phyloP scores from a whole-genome alignment of 2,113 vertebrate genomes.

The Camelus dromedarius region DNA sequence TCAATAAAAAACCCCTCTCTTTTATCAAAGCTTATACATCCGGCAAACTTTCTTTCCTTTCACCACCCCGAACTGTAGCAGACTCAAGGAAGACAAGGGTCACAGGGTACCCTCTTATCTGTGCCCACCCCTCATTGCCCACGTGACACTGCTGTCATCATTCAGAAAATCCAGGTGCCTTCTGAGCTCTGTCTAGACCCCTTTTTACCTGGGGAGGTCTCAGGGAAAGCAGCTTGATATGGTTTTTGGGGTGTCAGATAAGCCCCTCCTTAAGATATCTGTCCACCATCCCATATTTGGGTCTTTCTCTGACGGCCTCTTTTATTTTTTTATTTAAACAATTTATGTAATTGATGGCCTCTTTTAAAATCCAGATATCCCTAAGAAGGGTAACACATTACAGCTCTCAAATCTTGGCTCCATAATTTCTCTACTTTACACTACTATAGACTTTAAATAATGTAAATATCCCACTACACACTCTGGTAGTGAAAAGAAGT shows the following conservation, averaged over 20 bases:
- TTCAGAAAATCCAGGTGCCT: accelerated
- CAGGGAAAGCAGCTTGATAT: neutral
- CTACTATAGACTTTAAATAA: neutral
- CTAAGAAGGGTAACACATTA: neutral
- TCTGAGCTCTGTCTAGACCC: neutral
- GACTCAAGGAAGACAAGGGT: neutral
- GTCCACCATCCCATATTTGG: neutral
- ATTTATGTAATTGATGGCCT: neutral
- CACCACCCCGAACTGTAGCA: neutral
- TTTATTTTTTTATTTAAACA: neutral
- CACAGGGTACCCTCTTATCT: neutral
- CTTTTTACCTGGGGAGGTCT: neutral
- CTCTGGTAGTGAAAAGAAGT: neutral
- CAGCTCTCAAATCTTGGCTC: accelerated
- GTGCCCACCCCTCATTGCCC: neutral
- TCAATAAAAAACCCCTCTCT: too few species aligned
- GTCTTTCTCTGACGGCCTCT: neutral
- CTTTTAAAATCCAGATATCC: neutral
- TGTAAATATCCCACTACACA: neutral
- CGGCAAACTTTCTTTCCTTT: neutral
- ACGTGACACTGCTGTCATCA: accelerated
- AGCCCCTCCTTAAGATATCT: neutral
- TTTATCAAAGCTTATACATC: neutral
- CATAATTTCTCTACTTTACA: too few species aligned
- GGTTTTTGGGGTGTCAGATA: neutral